Base-by-base conservation (phyloP, 1,140 invertebrate species). In the Chionoecetes opilio region DNA sequence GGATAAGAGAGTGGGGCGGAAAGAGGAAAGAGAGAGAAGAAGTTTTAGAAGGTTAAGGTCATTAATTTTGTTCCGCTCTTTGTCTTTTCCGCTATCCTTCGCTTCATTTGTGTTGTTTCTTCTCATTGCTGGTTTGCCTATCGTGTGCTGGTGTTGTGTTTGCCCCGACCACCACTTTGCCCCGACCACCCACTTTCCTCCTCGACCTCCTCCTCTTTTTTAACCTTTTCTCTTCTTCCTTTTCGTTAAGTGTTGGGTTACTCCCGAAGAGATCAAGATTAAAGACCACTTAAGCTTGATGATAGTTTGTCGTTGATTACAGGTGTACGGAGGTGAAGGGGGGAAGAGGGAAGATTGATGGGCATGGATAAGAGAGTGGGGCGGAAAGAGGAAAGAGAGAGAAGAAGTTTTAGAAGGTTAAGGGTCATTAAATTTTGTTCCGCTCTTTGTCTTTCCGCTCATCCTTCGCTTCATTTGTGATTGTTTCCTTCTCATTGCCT, bases 271-370 rank as follows among this genome's bases (percentile, higher is more conserved):
- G 46, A n/a, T 75, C 6, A 26, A 26, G 63, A 26, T 26, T 75
- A 75, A n/a, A n/a, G 63, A 26, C n/a, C n/a, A n/a, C n/a, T n/a
- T n/a, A 75, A 75, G 63, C 63, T 11, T 75, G 63, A 75, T 75
- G 63, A 26, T 26, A 75, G 63, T 75, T 17, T 75, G 63, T 75
- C 63, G 63, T 26, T 75, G 63, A 75, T 75, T 75, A n/a, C 63
- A 75, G 63, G 63, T 75, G 63, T 75, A 26, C 63, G 6, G 9
- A 8, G 63, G 21, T 26, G 63, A 26, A 21, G 63, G 11, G 63
- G n/a, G 63, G 63, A n/a, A n/a, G 63, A 75, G 63, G n/a, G 63
- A 75, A n/a, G n/a, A 75, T 75, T 26, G 63, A 75, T 75, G 63
- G 21, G 21, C 8, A 26, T n/a, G 6, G 63, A 75, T 75, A 5